Conservation (phyloP, 2,888 invertebrate genomes). For the Protophormia terraenovae region DNA sequence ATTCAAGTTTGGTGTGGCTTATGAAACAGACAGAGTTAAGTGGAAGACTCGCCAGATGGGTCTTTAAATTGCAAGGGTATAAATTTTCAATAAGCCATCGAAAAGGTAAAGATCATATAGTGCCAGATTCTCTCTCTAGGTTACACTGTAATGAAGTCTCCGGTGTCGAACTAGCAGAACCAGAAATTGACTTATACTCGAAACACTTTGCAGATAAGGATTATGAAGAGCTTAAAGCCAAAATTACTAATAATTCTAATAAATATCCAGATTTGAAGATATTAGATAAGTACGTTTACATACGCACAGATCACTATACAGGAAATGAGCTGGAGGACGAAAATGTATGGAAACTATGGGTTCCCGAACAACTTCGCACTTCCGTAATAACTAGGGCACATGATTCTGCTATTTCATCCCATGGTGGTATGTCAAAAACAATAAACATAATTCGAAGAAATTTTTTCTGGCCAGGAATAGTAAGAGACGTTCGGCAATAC, state of each 20-base stretch:
- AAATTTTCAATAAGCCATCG: slow-evolving; percentile 69
- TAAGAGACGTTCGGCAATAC: not conserved
- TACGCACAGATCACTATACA: not conserved
- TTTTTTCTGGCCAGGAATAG: slow-evolving; percentile 1
- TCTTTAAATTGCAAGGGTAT: slow-evolving; percentile 14
- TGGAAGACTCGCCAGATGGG: not conserved
- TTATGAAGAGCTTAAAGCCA: not conserved
- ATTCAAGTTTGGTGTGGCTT: not conserved
- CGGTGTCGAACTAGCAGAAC: not conserved
- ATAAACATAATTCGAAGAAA: too few species aligned
- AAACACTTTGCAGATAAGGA: not conserved
- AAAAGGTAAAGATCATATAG: slow-evolving; percentile 55
- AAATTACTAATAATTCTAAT: not conserved
- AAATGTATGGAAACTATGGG: slow-evolving; percentile 11
- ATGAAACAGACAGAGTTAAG: not conserved
- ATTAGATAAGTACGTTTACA: not conserved
- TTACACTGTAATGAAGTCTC: slow-evolving; percentile 16
- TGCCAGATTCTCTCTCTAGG: slow-evolving; percentile 49
- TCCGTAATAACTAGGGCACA: not conserved
- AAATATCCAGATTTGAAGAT: not conserved
- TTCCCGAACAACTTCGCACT: not conserved
- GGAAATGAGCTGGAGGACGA: not conserved
- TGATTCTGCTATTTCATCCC: not conserved
- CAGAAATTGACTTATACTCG: slow-evolving; percentile 5
- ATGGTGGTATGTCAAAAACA: not conserved